phyloP scores from a whole-genome alignment of 2,113 vertebrate genomes.

The Baryphthengus martii region DNA sequence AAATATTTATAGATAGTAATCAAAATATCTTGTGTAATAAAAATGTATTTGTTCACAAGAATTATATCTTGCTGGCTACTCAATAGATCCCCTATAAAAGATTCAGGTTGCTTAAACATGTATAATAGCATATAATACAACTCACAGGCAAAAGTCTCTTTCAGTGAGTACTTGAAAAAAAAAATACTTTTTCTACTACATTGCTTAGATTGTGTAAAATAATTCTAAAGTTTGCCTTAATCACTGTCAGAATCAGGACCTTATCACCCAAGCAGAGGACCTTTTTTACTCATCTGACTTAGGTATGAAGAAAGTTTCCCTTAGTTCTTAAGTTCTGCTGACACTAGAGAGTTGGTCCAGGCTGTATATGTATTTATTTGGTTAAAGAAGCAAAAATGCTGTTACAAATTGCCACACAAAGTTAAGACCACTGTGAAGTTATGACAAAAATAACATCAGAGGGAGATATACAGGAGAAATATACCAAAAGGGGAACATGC shows the following conservation, averaged over 20 bases:
- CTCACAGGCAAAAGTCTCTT: not conserved
- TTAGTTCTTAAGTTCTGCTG: not conserved
- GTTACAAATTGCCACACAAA: not conserved
- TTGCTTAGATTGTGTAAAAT: not conserved
- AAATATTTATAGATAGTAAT: not conserved
- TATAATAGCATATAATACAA: not conserved
- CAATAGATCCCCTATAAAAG: not conserved
- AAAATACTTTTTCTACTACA: not conserved
- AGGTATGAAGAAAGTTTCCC: not conserved
- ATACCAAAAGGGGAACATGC: not conserved
- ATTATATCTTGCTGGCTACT: not conserved
- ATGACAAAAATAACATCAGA: not conserved
- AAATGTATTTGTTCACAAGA: not conserved
- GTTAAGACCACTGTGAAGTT: not conserved
- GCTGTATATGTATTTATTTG: not conserved
- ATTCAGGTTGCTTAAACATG: not conserved
- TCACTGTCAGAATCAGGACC: not conserved
- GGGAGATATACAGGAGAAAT: not conserved
- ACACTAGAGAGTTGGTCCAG: not conserved
- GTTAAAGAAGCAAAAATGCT: not conserved
- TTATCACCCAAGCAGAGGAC: not conserved
- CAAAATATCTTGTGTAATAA: not conserved
- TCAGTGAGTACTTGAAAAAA: not conserved
- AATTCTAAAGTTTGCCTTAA: not conserved
- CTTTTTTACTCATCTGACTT: not conserved